Percentiles rank a stretch among this genome's conserved stretches.
Conservation (phyloP, 2,113 vertebrate species). For the Etheostoma spectabile region DNA sequence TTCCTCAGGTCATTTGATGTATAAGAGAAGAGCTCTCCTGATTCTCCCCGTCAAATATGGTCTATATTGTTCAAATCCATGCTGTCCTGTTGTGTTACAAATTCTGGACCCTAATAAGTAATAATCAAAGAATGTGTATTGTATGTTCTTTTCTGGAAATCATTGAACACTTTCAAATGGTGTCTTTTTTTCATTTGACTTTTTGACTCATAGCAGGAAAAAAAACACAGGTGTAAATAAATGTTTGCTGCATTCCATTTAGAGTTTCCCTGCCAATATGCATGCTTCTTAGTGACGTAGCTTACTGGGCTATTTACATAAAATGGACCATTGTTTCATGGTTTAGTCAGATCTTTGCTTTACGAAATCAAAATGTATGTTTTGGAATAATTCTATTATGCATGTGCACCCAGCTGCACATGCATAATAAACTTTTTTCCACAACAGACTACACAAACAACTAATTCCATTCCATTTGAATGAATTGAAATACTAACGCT, state of each 20-base stretch:
- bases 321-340: background rate
- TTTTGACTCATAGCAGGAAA: background rate
- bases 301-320: no score
- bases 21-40: slow-evolving; percentile 61
- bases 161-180: background rate
- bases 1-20: slow-evolving; percentile 63
- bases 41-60: slow-evolving; percentile 68
- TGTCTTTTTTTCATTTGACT: background rate
- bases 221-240: background rate
- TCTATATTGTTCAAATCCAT: slow-evolving; percentile 75
- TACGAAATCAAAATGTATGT: background rate
- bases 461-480: background rate
- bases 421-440: no score
- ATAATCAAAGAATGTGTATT: slow-evolving; percentile 18
- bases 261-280: background rate
- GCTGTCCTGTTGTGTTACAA: slow-evolving; percentile 77
- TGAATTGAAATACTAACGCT: background rate
- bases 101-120: slow-evolving; percentile 80
- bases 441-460: background rate
- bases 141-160: background rate
- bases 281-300: background rate
- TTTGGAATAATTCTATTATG: background rate
- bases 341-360: background rate
- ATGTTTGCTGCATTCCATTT: background rate
- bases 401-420: no score